phyloP scores from a whole-genome alignment of 2,113 vertebrate species.

The Coturnix japonica region DNA sequence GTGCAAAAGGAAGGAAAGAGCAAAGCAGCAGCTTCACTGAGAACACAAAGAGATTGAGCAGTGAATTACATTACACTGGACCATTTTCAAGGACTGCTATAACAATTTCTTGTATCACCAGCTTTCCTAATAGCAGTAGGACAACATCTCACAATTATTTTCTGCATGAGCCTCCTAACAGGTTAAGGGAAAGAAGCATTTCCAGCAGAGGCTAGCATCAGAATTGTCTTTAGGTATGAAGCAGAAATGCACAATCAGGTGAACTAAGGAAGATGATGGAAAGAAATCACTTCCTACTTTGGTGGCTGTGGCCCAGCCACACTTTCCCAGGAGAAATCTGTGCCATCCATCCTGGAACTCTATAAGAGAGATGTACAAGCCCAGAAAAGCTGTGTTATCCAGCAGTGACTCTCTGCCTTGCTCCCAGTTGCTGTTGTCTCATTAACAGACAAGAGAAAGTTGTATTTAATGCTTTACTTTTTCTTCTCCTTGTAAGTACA shows the following conservation, averaged over 20 bases:
- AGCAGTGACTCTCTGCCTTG: not conserved
- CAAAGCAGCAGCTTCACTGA: not conserved
- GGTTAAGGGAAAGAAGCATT: not conserved
- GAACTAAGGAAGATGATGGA: not conserved
- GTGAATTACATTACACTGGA: not conserved
- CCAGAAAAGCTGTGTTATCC: not conserved
- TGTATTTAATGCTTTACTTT: not conserved
- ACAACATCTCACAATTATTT: not conserved
- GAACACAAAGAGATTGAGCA: not conserved
- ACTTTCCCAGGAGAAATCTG: not conserved
- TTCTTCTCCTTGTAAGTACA: not conserved
- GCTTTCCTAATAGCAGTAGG: not conserved
- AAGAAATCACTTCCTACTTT: not conserved
- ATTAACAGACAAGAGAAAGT: not conserved
- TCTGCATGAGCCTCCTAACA: not conserved
- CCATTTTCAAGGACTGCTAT: not conserved
- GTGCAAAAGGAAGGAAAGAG: not conserved
- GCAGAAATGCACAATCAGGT: not conserved
- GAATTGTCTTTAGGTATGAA: not conserved
- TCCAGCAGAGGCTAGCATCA: not conserved
- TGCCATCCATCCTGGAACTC: not conserved
- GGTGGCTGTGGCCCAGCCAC: not conserved
- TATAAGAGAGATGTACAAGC: not conserved
- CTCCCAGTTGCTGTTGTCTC: not conserved
- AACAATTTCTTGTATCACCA: not conserved